Conservation (phyloP, 53 echinoderm and acorn worm species). For the Echinarachnius parma region DNA sequence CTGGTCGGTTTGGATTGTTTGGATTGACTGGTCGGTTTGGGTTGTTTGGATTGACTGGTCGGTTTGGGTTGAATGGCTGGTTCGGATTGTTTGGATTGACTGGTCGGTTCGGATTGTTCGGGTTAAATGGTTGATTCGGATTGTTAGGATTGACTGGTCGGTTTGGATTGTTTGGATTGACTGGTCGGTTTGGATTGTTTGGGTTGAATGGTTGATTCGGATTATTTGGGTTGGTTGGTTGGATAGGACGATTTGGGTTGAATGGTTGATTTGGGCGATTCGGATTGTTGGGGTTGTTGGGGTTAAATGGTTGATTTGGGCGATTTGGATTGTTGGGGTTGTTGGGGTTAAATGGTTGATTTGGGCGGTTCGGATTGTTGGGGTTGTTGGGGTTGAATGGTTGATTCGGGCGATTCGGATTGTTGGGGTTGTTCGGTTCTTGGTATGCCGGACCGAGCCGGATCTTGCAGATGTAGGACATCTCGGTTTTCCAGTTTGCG, state of each 20-base stretch:
- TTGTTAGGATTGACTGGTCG: not conserved
- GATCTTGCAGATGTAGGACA: conserved; percentile 28
- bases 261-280: not conserved
- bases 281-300: conserved; percentile 1
- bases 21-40: not conserved
- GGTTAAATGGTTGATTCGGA: not conserved
- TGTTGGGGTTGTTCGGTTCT: not conserved
- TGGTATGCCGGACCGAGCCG: conserved; percentile 9
- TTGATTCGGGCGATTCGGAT: not conserved
- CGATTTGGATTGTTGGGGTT: not conserved
- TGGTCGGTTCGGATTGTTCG: conserved; percentile 2
- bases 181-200: not conserved
- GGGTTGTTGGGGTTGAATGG: not conserved
- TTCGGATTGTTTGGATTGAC: not conserved
- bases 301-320: not conserved
- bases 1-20: not conserved
- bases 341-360: conserved; percentile 1
- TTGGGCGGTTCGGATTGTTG: not conserved
- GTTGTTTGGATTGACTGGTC: not conserved
- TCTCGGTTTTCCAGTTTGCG: conserved; percentile 16
- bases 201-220: not conserved
- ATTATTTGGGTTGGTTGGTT: not conserved
- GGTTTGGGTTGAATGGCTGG: not conserved
- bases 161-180: not conserved
- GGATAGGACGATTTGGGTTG: not conserved